Conservation (phyloP, 2,888 invertebrate species). For the Drosophila nr. perissopoda region DNA sequence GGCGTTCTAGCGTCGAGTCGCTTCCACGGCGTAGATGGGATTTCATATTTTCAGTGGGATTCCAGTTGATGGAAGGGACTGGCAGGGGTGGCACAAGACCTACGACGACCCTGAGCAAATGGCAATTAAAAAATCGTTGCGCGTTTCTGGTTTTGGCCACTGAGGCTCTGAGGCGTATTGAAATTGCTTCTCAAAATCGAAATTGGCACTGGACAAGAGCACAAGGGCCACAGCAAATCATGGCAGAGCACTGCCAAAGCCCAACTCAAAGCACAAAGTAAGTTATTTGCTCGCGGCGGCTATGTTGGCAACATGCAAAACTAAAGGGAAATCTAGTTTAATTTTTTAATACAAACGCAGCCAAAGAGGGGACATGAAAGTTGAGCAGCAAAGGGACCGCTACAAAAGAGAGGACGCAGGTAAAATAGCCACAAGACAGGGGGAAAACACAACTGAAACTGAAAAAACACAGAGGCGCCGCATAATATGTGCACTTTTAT, state of each 20-base stretch:
- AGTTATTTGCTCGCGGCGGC: slow-evolving; percentile 64
- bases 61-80: not conserved
- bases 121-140: slow-evolving; percentile 77
- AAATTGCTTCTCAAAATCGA: slow-evolving; percentile 78
- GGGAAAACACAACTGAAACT: not conserved
- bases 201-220: slow-evolving; percentile 58
- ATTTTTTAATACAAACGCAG: slow-evolving; percentile 73
- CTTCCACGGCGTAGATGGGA: slow-evolving; percentile 65
- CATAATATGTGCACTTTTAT: not conserved
- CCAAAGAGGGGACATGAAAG: slow-evolving; percentile 55
- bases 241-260: slow-evolving; percentile 18
- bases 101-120: slow-evolving; percentile 60
- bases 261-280: slow-evolving; percentile 66
- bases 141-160: slow-evolving; percentile 62
- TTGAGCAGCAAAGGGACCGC: slow-evolving; percentile 3
- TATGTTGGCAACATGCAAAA: slow-evolving; percentile 64
- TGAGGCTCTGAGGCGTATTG: slow-evolving; percentile 72
- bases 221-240: slow-evolving; percentile 10
- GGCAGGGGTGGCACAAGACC: slow-evolving; percentile 24
- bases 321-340: slow-evolving; percentile 80
- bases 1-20: slow-evolving; percentile 24
- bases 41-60: slow-evolving; percentile 47
- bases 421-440: slow-evolving; percentile 9
- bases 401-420: not conserved
- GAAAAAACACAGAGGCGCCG: slow-evolving; percentile 6